These are phyloP conservation scores for Eristalinus sepulchralis DNA, from an alignment of 2,888 invertebrate genomes.

Conservation along the genomic window DNA sequence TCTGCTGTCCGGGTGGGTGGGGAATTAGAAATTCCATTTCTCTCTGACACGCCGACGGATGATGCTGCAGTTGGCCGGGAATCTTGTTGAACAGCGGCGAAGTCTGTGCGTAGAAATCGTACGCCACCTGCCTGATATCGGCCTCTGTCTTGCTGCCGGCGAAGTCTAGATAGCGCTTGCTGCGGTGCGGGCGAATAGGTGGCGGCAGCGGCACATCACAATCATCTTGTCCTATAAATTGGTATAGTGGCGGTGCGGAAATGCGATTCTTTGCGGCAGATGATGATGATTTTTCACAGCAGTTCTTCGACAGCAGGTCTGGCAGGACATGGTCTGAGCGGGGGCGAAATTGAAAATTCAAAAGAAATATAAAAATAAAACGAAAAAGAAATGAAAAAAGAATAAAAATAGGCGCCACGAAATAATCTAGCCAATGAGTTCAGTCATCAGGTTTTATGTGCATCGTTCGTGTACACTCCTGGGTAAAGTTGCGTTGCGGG, in stretches of 20 bases:
- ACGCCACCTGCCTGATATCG: constrained; percentile 11
- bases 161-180: constrained; percentile 53
- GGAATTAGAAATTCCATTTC: constrained; percentile 80
- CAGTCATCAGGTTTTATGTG: constrained; percentile 6
- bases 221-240: constrained; percentile 42
- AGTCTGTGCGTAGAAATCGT: constrained; percentile 53
- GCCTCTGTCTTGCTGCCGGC: constrained; percentile 8
- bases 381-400: constrained; percentile 27
- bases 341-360: constrained; percentile 71
- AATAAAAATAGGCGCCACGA: not conserved
- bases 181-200: constrained; percentile 39
- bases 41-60: constrained; percentile 56
- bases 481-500: not conserved
- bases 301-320: constrained; percentile 71
- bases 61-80: constrained; percentile 53
- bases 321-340: constrained; percentile 73
- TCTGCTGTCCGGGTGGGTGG: constrained; percentile 72
- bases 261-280: constrained; percentile 34
- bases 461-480: not conserved
- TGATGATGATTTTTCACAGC: constrained; percentile 51
- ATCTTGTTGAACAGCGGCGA: constrained; percentile 60
- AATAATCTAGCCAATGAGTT: constrained; percentile 24
- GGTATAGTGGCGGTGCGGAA: constrained; percentile 40
- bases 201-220: constrained; percentile 30
- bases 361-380: constrained; percentile 60